phyloP scores from a whole-genome alignment of 2,113 vertebrate species.

The Tragelaphus imberbis region DNA sequence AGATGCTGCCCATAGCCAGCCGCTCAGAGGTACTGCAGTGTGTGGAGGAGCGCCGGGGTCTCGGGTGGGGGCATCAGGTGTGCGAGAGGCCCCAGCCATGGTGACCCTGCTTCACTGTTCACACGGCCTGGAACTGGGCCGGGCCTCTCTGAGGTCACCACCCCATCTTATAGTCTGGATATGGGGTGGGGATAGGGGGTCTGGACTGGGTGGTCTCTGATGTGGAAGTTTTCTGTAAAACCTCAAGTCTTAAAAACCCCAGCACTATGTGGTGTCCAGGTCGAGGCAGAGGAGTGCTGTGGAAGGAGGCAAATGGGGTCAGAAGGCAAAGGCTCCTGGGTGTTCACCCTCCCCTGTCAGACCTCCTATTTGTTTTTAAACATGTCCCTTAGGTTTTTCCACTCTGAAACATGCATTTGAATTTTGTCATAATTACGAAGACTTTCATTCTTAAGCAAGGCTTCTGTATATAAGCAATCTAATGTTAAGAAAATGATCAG shows the following conservation, averaged over 20 bases:
- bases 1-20: not conserved
- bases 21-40: fast-evolving
- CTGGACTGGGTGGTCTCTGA: not conserved
- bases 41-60: fast-evolving
- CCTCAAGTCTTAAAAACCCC: not conserved
- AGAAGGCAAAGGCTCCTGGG: not conserved
- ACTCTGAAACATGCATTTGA: not conserved
- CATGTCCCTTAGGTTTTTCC: not conserved
- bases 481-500: not conserved
- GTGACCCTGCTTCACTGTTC: not conserved
- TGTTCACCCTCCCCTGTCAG: fast-evolving
- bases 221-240: not conserved
- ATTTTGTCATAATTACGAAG: not conserved
- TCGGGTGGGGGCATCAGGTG: not conserved
- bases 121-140: too few species aligned
- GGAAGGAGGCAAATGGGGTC: fast-evolving
- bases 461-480: not conserved
- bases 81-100: not conserved
- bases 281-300: too few species aligned
- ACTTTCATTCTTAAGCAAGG: not conserved
- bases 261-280: not conserved
- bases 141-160: not conserved
- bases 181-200: not conserved
- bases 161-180: not conserved
- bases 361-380: not conserved